These are phyloP conservation scores for Peucedramus taeniatus DNA, from an alignment of 2,113 vertebrate genomes.

Conservation along the genomic window DNA sequence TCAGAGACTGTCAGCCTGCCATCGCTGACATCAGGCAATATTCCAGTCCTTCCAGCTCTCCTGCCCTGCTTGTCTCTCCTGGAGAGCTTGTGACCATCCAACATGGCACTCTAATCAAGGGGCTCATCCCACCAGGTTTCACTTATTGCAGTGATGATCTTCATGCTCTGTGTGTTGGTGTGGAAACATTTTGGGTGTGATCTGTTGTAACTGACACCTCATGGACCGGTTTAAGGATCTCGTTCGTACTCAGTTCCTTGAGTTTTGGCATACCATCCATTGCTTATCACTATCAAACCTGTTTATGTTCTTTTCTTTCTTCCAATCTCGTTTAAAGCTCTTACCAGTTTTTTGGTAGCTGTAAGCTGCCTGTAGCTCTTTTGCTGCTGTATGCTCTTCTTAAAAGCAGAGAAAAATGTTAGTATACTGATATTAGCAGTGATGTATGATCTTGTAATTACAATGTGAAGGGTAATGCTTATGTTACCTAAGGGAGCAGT, in stretches of 20 bases:
- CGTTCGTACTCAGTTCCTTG: background rate
- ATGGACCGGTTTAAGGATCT: background rate
- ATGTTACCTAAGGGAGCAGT: background rate
- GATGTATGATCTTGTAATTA: background rate
- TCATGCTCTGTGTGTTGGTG: background rate
- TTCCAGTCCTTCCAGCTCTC: background rate
- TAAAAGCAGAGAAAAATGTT: background rate
- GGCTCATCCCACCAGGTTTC: background rate
- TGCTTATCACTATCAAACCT: background rate
- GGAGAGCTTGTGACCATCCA: background rate
- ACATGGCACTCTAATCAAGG: background rate
- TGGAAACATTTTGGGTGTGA: background rate
- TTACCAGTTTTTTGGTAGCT: background rate
- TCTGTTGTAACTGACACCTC: accelerated
- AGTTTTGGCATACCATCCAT: background rate
- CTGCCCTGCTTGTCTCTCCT: background rate
- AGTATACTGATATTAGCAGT: background rate
- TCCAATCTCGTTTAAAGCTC: background rate
- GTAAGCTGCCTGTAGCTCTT: background rate
- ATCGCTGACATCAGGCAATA: accelerated
- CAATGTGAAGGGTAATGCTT: background rate
- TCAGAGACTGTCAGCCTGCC: background rate
- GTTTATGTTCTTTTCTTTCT: background rate
- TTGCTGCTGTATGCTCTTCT: background rate
- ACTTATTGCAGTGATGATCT: background rate